Percentiles rank a stretch among this genome's conserved stretches.
These are phyloP conservation scores for Drosophila acutilabella DNA, from an alignment of 2,888 invertebrate species.

Conservation along the genomic window DNA sequence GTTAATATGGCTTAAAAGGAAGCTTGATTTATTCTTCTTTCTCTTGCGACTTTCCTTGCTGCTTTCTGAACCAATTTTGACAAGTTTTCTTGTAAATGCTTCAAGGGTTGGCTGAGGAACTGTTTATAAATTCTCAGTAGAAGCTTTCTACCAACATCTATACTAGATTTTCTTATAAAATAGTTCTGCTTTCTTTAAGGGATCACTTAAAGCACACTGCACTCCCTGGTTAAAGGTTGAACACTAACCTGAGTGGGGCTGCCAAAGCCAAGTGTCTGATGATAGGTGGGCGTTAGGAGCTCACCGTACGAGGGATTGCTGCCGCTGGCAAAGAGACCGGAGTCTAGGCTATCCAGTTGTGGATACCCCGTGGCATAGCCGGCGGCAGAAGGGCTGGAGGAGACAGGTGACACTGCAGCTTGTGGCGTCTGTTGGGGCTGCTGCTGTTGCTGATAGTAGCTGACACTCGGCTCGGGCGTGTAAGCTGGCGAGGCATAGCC, in stretches of 20 bases:
- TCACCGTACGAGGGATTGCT: constrained; percentile 81
- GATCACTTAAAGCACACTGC: not conserved
- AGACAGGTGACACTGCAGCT: constrained; percentile 22
- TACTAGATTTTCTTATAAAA: too few species aligned
- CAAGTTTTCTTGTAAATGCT: too few species aligned
- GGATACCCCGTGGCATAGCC: constrained; percentile 52
- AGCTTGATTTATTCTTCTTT: too few species aligned
- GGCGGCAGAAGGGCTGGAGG: constrained; percentile 17
- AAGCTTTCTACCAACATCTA: too few species aligned
- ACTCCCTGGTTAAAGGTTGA: too few species aligned
- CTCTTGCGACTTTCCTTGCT: too few species aligned
- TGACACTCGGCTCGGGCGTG: constrained; percentile 67
- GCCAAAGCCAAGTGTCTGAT: constrained; percentile 73
- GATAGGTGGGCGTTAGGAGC: constrained; percentile 72
- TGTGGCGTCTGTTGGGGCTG: constrained; percentile 44
- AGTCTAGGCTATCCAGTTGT: constrained; percentile 77
- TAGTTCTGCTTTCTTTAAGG: not conserved
- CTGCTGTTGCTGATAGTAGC: constrained; percentile 66
- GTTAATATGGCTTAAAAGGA: too few species aligned
- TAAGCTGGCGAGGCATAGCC: constrained; percentile 83
- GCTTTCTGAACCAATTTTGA: too few species aligned
- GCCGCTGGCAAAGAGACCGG: constrained; percentile 68
- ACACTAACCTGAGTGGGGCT: constrained; percentile 69
- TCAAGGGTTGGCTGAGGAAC: too few species aligned
- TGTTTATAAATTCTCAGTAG: too few species aligned